Conservation (phyloP, 2,797 vertebrate species). For the Hoplostethus mediterraneus region DNA sequence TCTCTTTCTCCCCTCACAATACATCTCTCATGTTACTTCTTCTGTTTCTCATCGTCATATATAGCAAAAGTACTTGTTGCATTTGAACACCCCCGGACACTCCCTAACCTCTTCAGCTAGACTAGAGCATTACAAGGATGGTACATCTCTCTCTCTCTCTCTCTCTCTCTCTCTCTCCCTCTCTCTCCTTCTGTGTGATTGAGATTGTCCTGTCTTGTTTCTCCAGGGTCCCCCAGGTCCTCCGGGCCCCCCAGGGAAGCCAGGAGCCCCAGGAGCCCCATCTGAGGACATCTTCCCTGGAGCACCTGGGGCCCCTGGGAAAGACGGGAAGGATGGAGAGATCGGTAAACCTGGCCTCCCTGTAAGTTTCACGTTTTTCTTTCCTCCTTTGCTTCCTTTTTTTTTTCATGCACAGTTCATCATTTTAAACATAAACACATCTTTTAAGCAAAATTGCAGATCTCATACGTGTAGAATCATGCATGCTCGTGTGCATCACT, state of each 20-base stretch:
- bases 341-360: slow-evolving; percentile 86
- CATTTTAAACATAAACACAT: neutral
- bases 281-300: slow-evolving; percentile 70
- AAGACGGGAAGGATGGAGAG: slow-evolving; percentile 84
- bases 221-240: slow-evolving; percentile 90
- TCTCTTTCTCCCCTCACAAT: neutral
- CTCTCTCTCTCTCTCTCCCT: neutral
- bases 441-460: too few species aligned
- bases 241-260: slow-evolving; percentile 87
- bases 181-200: neutral
- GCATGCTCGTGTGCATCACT: too few species aligned
- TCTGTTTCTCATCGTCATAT: neutral
- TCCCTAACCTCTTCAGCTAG: too few species aligned
- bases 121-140: too few species aligned
- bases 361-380: slow-evolving; percentile 81
- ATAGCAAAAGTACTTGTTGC: too few species aligned
- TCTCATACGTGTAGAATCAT: too few species aligned
- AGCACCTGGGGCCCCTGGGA: slow-evolving; percentile 84
- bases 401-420: too few species aligned
- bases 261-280: slow-evolving; percentile 79
- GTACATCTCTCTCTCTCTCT: neutral
- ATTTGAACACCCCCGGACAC: too few species aligned
- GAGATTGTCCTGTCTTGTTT: neutral
- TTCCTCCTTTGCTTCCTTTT: neutral
- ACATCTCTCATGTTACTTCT: neutral